Conservation (phyloP, 1,140 invertebrate genomes). For the Drosophila pectinifera region DNA sequence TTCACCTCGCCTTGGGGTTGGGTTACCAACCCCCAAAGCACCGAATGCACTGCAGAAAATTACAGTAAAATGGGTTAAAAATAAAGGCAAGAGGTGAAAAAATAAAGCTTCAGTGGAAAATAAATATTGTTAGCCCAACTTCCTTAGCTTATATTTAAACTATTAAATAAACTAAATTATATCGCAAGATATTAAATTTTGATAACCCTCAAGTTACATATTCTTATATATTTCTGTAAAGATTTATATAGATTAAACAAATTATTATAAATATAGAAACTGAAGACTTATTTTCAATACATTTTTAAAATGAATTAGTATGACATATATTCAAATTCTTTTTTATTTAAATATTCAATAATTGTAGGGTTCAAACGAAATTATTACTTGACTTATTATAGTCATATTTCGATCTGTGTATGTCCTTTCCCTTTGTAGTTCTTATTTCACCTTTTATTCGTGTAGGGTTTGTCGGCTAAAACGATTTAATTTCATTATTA, state of each 20-base stretch:
- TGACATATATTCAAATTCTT: no score
- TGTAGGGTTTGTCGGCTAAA: slow-evolving; percentile 40
- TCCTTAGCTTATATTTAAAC: no score
- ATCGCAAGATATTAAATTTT: no score
- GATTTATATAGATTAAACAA: no score
- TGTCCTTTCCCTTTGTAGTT: background rate
- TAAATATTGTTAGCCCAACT: no score
- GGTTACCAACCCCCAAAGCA: background rate
- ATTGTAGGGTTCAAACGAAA: background rate
- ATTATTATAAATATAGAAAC: no score
- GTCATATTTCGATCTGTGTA: background rate
- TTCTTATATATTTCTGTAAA: background rate
- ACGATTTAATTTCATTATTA: slow-evolving; percentile 82
- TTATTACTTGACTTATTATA: background rate
- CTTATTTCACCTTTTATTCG: slow-evolving; percentile 2
- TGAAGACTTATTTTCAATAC: no score
- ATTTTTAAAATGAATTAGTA: no score
- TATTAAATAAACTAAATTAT: no score
- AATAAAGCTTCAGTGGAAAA: background rate
- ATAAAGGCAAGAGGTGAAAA: background rate
- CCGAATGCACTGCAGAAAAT: slow-evolving; percentile 7
- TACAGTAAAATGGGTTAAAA: background rate
- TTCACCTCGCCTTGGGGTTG: slow-evolving; percentile 7
- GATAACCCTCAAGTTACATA: background rate
- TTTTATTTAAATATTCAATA: background rate